Percentiles rank a stretch among this genome's conserved stretches.
Conservation (phyloP, 2,797 vertebrate species). For the Hafferia zeledoni region DNA sequence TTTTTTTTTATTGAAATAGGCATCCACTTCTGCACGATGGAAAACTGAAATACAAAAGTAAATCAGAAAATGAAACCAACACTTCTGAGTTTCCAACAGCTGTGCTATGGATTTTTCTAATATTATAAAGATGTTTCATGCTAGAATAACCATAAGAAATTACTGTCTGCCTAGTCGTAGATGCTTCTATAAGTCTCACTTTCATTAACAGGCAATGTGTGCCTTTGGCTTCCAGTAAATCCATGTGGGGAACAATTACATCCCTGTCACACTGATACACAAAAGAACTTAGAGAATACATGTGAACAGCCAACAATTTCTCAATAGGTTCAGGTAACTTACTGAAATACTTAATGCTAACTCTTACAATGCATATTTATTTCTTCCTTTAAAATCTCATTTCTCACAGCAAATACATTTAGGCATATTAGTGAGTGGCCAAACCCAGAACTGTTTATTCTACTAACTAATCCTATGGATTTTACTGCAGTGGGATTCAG, state of each 20-base stretch:
- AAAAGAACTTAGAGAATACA: neutral
- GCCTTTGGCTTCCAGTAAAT: constrained; percentile 20
- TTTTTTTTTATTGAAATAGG: neutral
- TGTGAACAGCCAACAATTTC: neutral
- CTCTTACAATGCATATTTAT: neutral
- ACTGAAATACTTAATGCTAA: constrained; percentile 13
- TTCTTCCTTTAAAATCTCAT: constrained; percentile 12
- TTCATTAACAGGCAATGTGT: neutral
- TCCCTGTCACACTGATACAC: neutral
- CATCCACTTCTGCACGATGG: neutral
- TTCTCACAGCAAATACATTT: constrained; percentile 19
- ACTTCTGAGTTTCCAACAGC: neutral
- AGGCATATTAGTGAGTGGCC: neutral
- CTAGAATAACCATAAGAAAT: neutral
- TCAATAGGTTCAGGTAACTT: constrained; percentile 4
- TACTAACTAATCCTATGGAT: constrained; percentile 6
- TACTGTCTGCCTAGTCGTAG: neutral
- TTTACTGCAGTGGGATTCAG: neutral
- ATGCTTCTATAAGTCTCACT: neutral
- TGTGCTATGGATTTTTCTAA: neutral
- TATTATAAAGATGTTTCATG: neutral
- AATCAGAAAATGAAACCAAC: neutral
- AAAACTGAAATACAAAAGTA: neutral
- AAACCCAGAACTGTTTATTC: constrained; percentile 17
- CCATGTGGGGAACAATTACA: neutral